phyloP scores from a whole-genome alignment of 2,113 vertebrate genomes.

The Pica pica region DNA sequence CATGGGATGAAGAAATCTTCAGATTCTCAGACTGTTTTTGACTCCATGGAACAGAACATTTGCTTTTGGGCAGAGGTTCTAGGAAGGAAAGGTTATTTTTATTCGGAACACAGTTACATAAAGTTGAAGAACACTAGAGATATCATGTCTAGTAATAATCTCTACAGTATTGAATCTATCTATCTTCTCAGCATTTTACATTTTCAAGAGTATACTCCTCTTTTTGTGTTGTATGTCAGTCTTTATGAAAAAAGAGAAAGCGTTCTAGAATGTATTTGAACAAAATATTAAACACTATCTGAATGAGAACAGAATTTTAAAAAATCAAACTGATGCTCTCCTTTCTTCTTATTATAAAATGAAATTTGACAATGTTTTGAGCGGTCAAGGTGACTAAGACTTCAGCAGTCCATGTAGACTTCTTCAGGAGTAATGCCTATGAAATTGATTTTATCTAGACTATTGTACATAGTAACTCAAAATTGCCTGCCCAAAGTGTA shows the following conservation, averaged over 20 bases:
- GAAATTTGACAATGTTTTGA: background rate
- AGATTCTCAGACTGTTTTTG: background rate
- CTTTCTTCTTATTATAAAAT: background rate
- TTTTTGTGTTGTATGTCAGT: background rate
- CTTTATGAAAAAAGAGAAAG: background rate
- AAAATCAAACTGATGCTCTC: fast-evolving
- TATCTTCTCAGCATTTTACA: background rate
- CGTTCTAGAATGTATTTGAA: background rate
- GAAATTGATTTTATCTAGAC: background rate
- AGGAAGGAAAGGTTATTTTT: background rate
- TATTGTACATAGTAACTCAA: background rate
- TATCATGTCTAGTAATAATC: background rate
- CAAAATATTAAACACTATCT: background rate
- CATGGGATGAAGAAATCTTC: background rate
- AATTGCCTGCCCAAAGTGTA: background rate
- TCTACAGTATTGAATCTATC: background rate
- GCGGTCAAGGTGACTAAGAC: background rate
- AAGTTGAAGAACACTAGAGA: background rate
- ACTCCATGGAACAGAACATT: background rate
- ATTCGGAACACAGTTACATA: background rate
- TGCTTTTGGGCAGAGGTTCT: background rate
- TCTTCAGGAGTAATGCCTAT: background rate
- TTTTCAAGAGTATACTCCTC: background rate
- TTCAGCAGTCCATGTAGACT: background rate
- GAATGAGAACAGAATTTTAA: background rate